A percentile compares a stretch with the other conserved stretches of the same genome.
Conservation (phyloP, 2,113 vertebrate genomes). For the Noturus placidus region DNA sequence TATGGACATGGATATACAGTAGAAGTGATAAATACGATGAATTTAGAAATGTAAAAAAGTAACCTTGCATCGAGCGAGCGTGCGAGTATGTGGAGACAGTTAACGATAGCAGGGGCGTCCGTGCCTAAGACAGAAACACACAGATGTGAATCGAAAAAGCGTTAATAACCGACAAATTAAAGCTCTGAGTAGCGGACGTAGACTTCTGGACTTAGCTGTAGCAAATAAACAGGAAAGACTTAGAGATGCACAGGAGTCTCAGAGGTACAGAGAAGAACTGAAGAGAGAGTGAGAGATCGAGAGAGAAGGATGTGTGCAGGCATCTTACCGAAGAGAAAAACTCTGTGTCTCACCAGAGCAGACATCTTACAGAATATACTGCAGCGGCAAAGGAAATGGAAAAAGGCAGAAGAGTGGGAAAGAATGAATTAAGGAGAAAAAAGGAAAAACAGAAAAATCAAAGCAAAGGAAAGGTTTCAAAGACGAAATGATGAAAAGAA, state of each 20-base stretch:
- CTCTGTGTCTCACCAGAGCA: constrained; percentile 89
- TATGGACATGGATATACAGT: not conserved
- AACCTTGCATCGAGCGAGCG: constrained; percentile 90
- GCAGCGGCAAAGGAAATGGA: constrained; percentile 27
- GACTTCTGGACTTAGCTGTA: not conserved
- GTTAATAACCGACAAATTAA: not conserved
- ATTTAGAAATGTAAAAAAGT: not conserved
- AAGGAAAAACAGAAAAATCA: constrained; percentile 3
- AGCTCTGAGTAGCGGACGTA: not conserved
- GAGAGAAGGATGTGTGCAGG: not conserved
- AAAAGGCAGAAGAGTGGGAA: constrained; percentile 24
- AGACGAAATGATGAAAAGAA: not conserved
- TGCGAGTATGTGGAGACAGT: constrained; percentile 91
- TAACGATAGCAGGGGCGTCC: constrained; percentile 85
- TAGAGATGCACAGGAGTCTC: not conserved
- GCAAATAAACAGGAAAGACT: not conserved
- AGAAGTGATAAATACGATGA: not conserved
- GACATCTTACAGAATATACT: constrained; percentile 97
- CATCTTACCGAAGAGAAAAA: constrained; percentile 91
- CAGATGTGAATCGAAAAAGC: not conserved
- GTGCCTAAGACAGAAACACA: constrained; percentile 73
- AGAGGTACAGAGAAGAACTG: not conserved
- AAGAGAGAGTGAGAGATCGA: not conserved
- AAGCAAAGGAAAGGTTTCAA: not conserved
- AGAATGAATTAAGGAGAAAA: constrained; percentile 20